A percentile compares a stretch with the other conserved stretches of the same genome.
phyloP scores from a whole-genome alignment of 2,113 vertebrate genomes.

The Eidolon helvum region DNA sequence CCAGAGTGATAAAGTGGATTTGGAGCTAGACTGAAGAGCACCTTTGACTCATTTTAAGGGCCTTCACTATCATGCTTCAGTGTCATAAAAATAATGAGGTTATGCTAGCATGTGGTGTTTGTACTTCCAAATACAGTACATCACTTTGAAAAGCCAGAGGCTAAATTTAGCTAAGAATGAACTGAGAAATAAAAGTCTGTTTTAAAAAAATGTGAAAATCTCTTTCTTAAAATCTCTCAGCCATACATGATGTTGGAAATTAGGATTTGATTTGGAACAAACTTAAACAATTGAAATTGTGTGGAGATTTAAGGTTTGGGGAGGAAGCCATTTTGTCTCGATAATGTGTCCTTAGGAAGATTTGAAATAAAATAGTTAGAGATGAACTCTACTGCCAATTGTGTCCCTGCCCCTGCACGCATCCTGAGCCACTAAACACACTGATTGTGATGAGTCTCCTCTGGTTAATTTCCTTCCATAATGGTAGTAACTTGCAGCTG shows the following conservation, averaged over 20 bases:
- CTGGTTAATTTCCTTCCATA: conserved; percentile 89
- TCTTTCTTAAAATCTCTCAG: conserved; percentile 60
- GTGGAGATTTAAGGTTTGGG: conserved; percentile 59
- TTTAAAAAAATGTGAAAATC: conserved; percentile 38
- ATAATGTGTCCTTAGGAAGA: conserved; percentile 80
- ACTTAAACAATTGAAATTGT: neutral
- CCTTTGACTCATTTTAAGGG: conserved; percentile 68
- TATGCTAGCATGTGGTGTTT: conserved; percentile 63
- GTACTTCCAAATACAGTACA: conserved; percentile 49
- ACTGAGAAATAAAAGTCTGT: conserved; percentile 15
- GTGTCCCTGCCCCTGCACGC: conserved; percentile 82
- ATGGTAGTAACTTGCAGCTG: conserved; percentile 89
- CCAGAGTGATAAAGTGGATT: conserved; percentile 72
- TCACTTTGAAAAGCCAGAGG: conserved; percentile 70
- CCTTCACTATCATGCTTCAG: conserved; percentile 67
- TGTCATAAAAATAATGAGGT: conserved; percentile 76
- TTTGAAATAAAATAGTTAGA: conserved; percentile 81
- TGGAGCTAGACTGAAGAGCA: conserved; percentile 66
- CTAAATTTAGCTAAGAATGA: conserved; percentile 70
- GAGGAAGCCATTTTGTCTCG: conserved; percentile 72
- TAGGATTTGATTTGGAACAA: neutral
- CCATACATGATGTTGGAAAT: conserved; percentile 6
- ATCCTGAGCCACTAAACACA: conserved; percentile 86
- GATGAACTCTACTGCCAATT: conserved; percentile 84
- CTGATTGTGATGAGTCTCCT: conserved; percentile 88